Evolutionary conservation across 2,797 vertebrate genomes (phyloP), one percentile per base, ranked within the genome.

Genomic region (Amblyopsis hoosieri): DNA sequence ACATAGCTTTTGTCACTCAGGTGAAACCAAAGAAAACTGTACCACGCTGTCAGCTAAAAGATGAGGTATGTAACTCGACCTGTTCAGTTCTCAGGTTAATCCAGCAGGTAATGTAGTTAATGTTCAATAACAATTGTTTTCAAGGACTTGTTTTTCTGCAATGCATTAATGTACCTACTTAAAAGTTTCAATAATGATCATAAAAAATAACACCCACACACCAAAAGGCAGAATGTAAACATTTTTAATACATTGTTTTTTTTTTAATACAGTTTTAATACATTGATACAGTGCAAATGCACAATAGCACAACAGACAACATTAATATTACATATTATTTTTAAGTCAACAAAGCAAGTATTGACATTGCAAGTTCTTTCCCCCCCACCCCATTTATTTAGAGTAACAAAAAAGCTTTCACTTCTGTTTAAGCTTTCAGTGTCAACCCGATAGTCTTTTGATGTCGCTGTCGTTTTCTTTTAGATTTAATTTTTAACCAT

Each of bases 271-370:
- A n/a, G 87, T 71, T 80, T 79, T 86, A 87, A 85, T 71, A 89
- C 87, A 89, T 78, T 79, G 82, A 90, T 77, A 89, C 85, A 90
- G 85, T 91, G 88, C 85, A 88, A 91, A 90, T 75, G 85, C 81
- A 91, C 85, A 83, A 85, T 69, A 91, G 87, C 86, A 91, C 85
- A 37, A 37, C 33, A 37, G 33, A 37, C 33, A 86, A 85, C 74
- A 87, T 86, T 81, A 90, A 85, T 71, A 67, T 87, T 84, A 90
- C 81, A 85, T 65, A 78, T 64, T 69, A 80, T 74, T 83, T 84
- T 87, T 62, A 55, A 78, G 80, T 89, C 82, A 87, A 84, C 79
- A 92, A 87, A 90, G 85, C 83, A 85, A 79, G 87, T 82, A 87
- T 83, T 70, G 77, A 91, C 81, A 89, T 83, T 88, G 76, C 33